These are phyloP conservation scores for Eupeodes latifasciatus DNA, from an alignment of 2,888 invertebrate genomes.

Conservation along the genomic window DNA sequence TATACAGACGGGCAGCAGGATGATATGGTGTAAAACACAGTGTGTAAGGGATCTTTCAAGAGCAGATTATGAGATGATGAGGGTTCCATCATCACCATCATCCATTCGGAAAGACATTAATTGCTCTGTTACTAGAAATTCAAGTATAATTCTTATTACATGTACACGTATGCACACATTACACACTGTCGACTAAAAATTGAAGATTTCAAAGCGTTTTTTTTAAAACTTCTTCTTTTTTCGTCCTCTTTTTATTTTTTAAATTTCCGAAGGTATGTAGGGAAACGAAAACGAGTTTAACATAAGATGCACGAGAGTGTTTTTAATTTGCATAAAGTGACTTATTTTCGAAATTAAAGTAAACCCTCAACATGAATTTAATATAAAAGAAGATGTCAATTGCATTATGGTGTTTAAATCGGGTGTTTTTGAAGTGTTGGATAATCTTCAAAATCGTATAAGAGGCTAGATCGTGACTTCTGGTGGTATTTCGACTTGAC, in stretches of 20 bases:
- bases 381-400: background rate
- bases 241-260: too few species aligned
- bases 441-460: background rate
- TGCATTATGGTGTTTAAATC: background rate
- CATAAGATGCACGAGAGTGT: background rate
- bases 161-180: constrained; percentile 17
- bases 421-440: background rate
- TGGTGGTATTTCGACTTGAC: background rate
- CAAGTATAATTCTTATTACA: constrained; percentile 41
- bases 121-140: constrained; percentile 66
- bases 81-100: constrained; percentile 34
- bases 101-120: constrained; percentile 56
- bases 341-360: background rate
- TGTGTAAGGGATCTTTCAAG: constrained; percentile 54
- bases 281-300: background rate
- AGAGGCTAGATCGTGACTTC: background rate
- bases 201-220: constrained; percentile 1
- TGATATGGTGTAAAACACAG: constrained; percentile 13
- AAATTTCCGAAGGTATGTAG: background rate
- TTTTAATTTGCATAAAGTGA: constrained; percentile 22
- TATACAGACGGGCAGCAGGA: too few species aligned
- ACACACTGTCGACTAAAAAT: background rate
- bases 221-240: too few species aligned
- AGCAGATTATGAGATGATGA: constrained; percentile 64
- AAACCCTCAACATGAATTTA: background rate